A percentile compares a stretch with the other conserved stretches of the same genome.
These are phyloP conservation scores for Albula glossodonta DNA, from an alignment of 2,113 vertebrate species.

Conservation along the genomic window DNA sequence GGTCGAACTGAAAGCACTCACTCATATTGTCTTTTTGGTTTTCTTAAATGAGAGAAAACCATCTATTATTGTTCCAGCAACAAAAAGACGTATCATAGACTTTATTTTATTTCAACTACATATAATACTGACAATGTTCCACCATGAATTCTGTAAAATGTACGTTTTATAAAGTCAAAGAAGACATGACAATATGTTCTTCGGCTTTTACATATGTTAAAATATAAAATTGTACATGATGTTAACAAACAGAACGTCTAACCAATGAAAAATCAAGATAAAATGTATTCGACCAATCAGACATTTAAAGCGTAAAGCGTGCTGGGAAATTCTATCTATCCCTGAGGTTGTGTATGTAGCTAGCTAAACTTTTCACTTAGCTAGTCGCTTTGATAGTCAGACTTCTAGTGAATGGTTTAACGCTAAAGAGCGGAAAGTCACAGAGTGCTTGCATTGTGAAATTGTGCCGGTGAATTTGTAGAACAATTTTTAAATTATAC, in stretches of 20 bases:
- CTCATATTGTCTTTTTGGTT: too few species aligned
- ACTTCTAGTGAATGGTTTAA: not conserved
- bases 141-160: too few species aligned
- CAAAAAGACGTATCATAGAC: too few species aligned
- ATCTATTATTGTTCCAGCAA: too few species aligned
- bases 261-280: not conserved
- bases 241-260: not conserved
- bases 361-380: not conserved
- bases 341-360: not conserved
- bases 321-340: not conserved
- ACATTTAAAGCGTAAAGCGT: not conserved
- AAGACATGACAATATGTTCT: too few species aligned
- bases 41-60: too few species aligned
- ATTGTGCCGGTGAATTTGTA: not conserved
- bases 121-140: too few species aligned
- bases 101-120: too few species aligned
- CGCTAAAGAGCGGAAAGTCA: not conserved
- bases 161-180: too few species aligned
- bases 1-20: too few species aligned
- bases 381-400: not conserved
- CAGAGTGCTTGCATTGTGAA: not conserved
- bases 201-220: not conserved
- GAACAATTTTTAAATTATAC: not conserved
- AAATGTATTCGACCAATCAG: slow-evolving; percentile 37
- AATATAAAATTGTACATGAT: not conserved